Evolutionary conservation across 1,140 invertebrate genomes (phyloP).

Genomic region (Drosophila quadrilineata): DNA sequence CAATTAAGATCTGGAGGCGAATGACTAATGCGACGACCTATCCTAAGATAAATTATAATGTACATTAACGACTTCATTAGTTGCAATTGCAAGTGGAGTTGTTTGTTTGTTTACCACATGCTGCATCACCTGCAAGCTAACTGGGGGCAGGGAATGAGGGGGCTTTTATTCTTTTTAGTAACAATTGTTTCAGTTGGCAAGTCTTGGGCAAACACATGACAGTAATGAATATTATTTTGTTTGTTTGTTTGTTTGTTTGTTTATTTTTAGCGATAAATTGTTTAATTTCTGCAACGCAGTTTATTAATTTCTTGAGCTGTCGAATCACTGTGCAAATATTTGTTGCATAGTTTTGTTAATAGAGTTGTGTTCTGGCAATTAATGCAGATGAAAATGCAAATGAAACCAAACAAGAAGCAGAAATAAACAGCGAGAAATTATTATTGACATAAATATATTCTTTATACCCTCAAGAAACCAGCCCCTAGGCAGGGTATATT

Average conservation of each 20-base stretch:
- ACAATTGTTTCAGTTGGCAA: conserved; percentile 35
- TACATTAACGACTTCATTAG: background rate
- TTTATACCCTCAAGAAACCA: no score
- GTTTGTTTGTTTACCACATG: background rate
- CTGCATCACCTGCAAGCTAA: conserved; percentile 11
- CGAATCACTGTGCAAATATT: conserved; percentile 40
- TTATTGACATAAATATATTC: no score
- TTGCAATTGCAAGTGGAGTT: background rate
- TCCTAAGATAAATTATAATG: background rate
- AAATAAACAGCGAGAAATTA: conserved; percentile 1
- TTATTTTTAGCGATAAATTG: conserved; percentile 9
- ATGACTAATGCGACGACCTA: background rate
- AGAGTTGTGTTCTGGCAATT: conserved; percentile 35
- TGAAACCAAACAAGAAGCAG: background rate
- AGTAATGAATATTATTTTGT: conserved; percentile 18
- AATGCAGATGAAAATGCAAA: background rate
- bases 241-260: conserved; percentile 8
- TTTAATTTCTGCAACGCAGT: conserved; percentile 35
- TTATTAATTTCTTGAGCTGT: conserved; percentile 25
- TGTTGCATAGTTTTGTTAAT: conserved; percentile 42
- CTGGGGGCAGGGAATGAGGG: background rate
- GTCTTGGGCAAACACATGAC: conserved; percentile 33
- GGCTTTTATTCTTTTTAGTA: background rate
- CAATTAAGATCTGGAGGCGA: no score
- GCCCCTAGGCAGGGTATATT: no score